Evolutionary conservation across 2,888 invertebrate species (phyloP), one percentile per base, ranked within the genome.

Genomic region (Chrysina gloriosa): DNA sequence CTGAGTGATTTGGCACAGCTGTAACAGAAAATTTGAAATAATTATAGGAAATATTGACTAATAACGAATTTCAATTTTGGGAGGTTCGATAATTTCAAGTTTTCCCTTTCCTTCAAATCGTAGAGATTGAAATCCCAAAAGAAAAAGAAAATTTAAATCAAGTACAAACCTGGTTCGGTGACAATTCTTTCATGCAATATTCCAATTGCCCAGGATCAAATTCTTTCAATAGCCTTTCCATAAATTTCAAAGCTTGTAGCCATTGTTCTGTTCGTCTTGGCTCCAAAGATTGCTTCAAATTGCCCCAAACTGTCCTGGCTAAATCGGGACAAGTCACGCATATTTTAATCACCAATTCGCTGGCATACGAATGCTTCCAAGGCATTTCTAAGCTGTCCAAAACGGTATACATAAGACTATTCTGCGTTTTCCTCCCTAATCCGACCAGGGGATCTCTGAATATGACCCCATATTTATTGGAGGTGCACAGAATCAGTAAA

Each of bases 391-490:
- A 80, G 34, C 87, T 86, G 16, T 90, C 86, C 45, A 93, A 77
- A 23, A 92, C 86, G 73, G 89, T 87, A 73, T 86, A 87, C 63
- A 90, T 83, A 66, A 89, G 84, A 69, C 86, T 85, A 80, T 91
- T 91, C 19, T 77, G 71, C 71, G 85, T 86, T 1, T 83, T 82
- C 72, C 86, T 86, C n/a, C 86, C 83, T 39, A 87, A 85, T 27
- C 91, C 92, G 25, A 90, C 80, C 2, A 86, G 84, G 73, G 86
- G 87, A 75, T 94, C 92, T 72, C 88, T 85, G 77, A 95, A 95
- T 73, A 91, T 89, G 7, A 96, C 86, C 4, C 95, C 95, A 76
- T 89, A 80, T 79, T 90, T 92, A 73, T 90, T 88, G 0, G 92
- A 93, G 1, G 94, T 92, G 70, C 93, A 89, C 1, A 96, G 81